A percentile compares a stretch with the other conserved stretches of the same genome.
phyloP scores from a whole-genome alignment of 2,113 vertebrate species.

The Brachirus orientalis region DNA sequence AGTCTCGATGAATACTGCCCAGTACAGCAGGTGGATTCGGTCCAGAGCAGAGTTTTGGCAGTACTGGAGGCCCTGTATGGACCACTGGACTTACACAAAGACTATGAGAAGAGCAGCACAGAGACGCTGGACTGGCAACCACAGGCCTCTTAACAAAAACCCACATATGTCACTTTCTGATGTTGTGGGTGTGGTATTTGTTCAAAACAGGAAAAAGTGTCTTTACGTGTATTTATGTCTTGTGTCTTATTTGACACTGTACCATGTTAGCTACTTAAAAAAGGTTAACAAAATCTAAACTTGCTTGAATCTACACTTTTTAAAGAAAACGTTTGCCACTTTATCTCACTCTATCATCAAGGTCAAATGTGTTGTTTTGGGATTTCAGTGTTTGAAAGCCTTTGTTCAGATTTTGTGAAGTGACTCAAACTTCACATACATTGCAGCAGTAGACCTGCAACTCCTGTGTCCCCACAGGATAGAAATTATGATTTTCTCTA shows the following conservation, averaged over 20 bases:
- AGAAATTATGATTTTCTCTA: too few relatives aligned
- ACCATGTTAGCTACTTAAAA: too few relatives aligned
- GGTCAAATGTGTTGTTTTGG: too few relatives aligned
- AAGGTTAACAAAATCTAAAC: too few relatives aligned
- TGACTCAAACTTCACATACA: too few relatives aligned
- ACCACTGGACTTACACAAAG: constrained; percentile 86
- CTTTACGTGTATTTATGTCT: neutral
- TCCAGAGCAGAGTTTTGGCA: constrained; percentile 87
- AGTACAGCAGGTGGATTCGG: constrained; percentile 89
- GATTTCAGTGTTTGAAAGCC: too few relatives aligned
- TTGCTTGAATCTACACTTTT: too few relatives aligned
- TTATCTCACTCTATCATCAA: too few relatives aligned
- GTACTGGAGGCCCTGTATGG: constrained; percentile 84
- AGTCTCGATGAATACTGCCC: constrained; percentile 98
- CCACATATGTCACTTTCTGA: neutral
- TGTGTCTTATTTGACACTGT: neutral
- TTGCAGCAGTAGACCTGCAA: too few relatives aligned
- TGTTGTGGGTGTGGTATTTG: neutral
- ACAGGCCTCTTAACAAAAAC: constrained; percentile 33
- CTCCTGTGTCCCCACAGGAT: too few relatives aligned
- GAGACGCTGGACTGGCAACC: constrained; percentile 17
- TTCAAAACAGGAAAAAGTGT: constrained; percentile 4
- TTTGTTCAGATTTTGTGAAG: too few relatives aligned
- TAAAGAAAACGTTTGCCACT: too few relatives aligned
- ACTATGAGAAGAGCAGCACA: constrained; percentile 74